A percentile compares a stretch with the other conserved stretches of the same genome.
phyloP scores from a whole-genome alignment of 2,888 invertebrate species.

The Cheilosia grossa region DNA sequence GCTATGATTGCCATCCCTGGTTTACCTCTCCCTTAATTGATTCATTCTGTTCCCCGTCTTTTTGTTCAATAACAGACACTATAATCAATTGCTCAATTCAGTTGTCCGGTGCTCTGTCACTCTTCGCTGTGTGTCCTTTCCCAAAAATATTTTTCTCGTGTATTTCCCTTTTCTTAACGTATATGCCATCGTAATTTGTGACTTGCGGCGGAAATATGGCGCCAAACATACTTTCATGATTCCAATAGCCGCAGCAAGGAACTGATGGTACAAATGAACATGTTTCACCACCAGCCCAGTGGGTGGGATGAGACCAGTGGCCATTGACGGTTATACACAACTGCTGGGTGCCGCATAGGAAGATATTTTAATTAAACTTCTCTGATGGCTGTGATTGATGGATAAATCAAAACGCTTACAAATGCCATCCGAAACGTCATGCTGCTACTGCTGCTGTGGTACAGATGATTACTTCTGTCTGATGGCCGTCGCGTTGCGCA shows the following conservation, averaged over 20 bases:
- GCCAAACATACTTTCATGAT: conserved; percentile 21
- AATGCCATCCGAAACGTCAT: conserved; percentile 21
- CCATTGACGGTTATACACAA: neutral
- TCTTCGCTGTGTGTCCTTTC: neutral
- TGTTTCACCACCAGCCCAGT: neutral
- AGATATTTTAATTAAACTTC: conserved; percentile 67
- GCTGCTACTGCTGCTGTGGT: neutral
- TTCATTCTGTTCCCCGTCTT: neutral
- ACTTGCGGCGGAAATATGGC: conserved; percentile 38
- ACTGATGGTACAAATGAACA: conserved; percentile 14
- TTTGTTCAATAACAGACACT: conserved; percentile 13
- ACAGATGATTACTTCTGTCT: neutral
- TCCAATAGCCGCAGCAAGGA: neutral
- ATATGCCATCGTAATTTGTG: neutral
- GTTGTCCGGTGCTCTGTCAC: neutral
- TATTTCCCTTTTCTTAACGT: neutral
- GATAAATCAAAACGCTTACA: conserved; percentile 58
- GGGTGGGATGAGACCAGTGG: conserved; percentile 11
- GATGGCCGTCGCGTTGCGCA: neutral
- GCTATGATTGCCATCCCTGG: too few species aligned
- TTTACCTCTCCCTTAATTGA: neutral
- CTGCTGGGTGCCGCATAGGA: conserved; percentile 1
- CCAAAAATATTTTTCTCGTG: neutral
- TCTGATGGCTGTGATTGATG: conserved; percentile 61
- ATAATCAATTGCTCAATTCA: conserved; percentile 14